A percentile compares a stretch with the other conserved stretches of the same genome.
Conservation (phyloP, 2,888 invertebrate genomes). For the Dryococelus australis region DNA sequence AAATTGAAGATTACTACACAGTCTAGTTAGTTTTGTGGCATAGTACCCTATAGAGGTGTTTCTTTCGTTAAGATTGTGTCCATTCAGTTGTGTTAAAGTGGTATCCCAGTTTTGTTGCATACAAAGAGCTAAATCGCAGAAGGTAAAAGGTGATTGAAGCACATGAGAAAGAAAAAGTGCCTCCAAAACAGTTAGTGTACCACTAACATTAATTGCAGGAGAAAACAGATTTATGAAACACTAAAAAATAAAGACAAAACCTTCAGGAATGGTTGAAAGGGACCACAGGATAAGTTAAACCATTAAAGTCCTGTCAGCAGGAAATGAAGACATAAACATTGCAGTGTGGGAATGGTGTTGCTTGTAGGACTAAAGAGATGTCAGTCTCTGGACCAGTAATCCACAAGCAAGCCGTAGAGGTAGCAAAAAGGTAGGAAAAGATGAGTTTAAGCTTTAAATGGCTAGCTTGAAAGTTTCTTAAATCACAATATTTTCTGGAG, state of each 20-base stretch:
- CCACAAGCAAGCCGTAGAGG: not conserved
- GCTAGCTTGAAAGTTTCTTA: not conserved
- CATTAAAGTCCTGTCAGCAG: not conserved
- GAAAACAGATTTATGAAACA: slow-evolving; percentile 3
- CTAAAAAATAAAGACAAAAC: not conserved
- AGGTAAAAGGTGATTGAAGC: not conserved
- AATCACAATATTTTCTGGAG: not conserved
- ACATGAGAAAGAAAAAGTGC: too few species aligned
- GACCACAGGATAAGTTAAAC: not conserved
- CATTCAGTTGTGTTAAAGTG: too few species aligned
- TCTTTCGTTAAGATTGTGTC: too few species aligned
- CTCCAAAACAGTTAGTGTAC: not conserved
- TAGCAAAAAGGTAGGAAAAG: slow-evolving; percentile 2
- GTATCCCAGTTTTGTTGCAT: too few species aligned
- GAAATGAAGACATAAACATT: not conserved
- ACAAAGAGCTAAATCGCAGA: not conserved
- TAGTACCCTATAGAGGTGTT: too few species aligned
- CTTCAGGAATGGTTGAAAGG: not conserved
- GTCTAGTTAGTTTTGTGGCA: too few species aligned
- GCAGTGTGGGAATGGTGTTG: slow-evolving; percentile 9
- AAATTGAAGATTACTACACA: too few species aligned
- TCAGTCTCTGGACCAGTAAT: slow-evolving; percentile 19
- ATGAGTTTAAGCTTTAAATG: not conserved
- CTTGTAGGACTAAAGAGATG: not conserved
- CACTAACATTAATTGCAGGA: not conserved